Percentiles rank a stretch among this genome's conserved stretches.
These are phyloP conservation scores for Smutsia gigantea DNA, from an alignment of 2,797 vertebrate genomes.

Conservation along the genomic window DNA sequence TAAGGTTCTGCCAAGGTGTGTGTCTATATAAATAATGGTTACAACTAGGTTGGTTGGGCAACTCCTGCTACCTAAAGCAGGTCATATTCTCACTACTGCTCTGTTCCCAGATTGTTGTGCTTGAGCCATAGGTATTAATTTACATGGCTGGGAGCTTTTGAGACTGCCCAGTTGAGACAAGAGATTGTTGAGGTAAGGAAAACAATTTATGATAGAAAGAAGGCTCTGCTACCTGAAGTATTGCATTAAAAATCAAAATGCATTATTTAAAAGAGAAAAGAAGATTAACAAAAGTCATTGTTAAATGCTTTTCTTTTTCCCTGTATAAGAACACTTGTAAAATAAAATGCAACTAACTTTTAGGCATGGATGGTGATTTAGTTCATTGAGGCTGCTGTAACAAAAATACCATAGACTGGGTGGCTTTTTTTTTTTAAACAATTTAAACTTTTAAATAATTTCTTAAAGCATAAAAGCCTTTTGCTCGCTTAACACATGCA, in stretches of 20 bases:
- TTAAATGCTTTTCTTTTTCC: neutral
- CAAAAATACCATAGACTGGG: neutral
- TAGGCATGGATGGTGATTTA: neutral
- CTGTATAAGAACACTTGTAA: neutral
- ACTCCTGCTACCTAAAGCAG: slow-evolving; percentile 38
- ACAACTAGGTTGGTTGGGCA: slow-evolving; percentile 1
- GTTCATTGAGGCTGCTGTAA: neutral
- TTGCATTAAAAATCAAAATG: slow-evolving; percentile 29
- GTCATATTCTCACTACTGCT: neutral
- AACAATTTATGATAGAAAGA: slow-evolving; percentile 42
- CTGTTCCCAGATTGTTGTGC: slow-evolving; percentile 48
- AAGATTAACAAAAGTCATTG: neutral
- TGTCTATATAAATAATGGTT: slow-evolving; percentile 33
- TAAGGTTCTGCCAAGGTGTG: slow-evolving; percentile 49
- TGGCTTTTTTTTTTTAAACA: neutral
- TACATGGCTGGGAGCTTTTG: slow-evolving; percentile 21
- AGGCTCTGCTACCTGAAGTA: neutral
- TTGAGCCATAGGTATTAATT: slow-evolving; percentile 67
- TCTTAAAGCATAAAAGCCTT: too few species aligned
- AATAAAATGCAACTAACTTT: neutral
- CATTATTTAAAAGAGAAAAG: slow-evolving; percentile 21
- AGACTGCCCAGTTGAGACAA: slow-evolving; percentile 19
- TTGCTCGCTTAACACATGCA: too few species aligned
- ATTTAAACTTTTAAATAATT: too few species aligned
- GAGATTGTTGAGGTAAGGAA: slow-evolving; percentile 27